These are phyloP conservation scores for Pseudotriccus pelzelni DNA, from an alignment of 2,797 vertebrate species.

Conservation along the genomic window DNA sequence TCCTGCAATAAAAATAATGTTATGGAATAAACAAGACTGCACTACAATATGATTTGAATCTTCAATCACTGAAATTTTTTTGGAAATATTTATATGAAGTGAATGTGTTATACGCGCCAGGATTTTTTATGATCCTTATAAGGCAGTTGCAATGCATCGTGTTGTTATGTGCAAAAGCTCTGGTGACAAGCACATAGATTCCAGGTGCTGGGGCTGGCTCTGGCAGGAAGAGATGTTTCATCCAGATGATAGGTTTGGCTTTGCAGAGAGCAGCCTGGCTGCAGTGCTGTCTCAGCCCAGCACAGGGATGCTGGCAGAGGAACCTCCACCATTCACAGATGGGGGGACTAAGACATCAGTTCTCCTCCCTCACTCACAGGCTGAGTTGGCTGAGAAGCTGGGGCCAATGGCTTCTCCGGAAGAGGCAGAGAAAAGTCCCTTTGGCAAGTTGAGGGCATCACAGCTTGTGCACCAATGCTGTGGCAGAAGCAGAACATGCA, in stretches of 20 bases:
- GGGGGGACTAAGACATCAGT: fast-evolving
- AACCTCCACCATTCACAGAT: neutral
- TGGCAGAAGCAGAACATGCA: fast-evolving
- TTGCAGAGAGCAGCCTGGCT: neutral
- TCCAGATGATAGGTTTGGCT: neutral
- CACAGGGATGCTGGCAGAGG: fast-evolving
- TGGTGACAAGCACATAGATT: neutral
- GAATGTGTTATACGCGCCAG: neutral
- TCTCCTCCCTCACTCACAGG: fast-evolving
- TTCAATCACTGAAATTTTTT: slow-evolving; percentile 57
- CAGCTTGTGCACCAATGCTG: neutral
- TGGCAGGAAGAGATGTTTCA: slow-evolving; percentile 19
- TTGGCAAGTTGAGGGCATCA: neutral
- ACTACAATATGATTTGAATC: slow-evolving; percentile 41
- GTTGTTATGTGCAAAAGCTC: neutral
- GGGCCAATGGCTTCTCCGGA: neutral
- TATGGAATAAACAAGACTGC: slow-evolving; percentile 58
- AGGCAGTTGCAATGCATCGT: neutral
- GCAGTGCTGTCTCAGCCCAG: neutral
- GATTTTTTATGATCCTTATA: slow-evolving; percentile 46
- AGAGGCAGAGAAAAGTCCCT: neutral
- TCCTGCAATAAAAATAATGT: slow-evolving; percentile 70
- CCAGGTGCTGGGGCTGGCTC: neutral
- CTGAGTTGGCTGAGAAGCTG: neutral
- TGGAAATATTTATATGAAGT: slow-evolving; percentile 49